Evolutionary conservation across 2,888 invertebrate genomes (phyloP).

Genomic region (Periphyllus acericola): DNA sequence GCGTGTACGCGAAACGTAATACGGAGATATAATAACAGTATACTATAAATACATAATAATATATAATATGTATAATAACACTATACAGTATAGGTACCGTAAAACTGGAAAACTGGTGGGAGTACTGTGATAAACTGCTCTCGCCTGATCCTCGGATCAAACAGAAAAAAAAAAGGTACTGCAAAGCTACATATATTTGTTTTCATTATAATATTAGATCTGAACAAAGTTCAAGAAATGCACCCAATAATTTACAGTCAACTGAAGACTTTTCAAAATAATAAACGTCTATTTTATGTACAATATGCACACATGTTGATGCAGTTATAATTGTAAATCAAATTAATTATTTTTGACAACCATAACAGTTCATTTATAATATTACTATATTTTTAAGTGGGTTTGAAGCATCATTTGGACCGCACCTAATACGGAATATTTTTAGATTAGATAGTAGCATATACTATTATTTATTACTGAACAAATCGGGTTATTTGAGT

Average conservation of each 20-base stretch:
- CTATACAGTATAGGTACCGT: too few relatives aligned
- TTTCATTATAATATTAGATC: not conserved
- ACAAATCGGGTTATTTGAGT: not conserved
- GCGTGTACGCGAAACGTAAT: not conserved
- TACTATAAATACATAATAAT: not conserved
- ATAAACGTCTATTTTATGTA: not conserved
- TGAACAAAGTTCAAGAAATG: not conserved
- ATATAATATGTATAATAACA: not conserved
- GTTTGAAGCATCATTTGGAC: conserved; percentile 43
- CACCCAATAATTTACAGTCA: not conserved
- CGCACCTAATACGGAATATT: conserved; percentile 24
- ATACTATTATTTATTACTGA: not conserved
- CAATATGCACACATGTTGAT: not conserved
- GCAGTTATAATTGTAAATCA: not conserved
- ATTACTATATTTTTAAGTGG: conserved; percentile 7
- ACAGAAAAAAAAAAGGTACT: too few relatives aligned
- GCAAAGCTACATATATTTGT: not conserved
- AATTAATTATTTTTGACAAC: not conserved
- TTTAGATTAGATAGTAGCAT: not conserved
- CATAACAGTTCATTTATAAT: not conserved
- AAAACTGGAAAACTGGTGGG: too few relatives aligned
- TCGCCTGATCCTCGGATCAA: too few relatives aligned
- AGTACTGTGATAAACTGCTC: too few relatives aligned
- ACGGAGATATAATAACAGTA: not conserved
- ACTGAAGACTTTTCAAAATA: not conserved